Base-by-base conservation (phyloP, 1,140 invertebrate genomes). In the Drosophila parvula region DNA sequence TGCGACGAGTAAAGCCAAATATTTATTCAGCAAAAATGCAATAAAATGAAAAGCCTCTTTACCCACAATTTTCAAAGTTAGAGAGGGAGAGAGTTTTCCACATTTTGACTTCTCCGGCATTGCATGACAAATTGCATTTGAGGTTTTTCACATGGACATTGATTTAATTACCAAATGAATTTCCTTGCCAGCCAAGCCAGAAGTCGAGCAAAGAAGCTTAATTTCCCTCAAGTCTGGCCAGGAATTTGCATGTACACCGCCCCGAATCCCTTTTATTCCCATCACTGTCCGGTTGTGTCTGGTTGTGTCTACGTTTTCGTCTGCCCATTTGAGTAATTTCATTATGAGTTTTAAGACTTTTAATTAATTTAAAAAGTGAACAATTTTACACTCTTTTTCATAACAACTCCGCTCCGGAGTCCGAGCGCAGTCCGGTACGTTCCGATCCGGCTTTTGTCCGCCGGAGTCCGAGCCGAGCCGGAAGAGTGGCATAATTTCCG, bases 281-380 rank as follows among this genome's bases (percentile, higher is more conserved):
- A 38, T 36, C 30, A 30, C 30, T 22, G 34, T 27, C 16, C 27
- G 18, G 36, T 32, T 43, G 51, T 43, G 51, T 43, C 22, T 28
- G 22, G 32, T 28, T 38, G 36, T 65, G 36, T 65, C 45, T 47
- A 62, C n/a, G 22, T 38, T 55, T 10, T 27, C 34, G 48, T 78
- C 57, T 51, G 62, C 47, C 47, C 71, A 69, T 77, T 71, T 83
- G 76, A 67, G 74, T 85, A 86, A 85, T 85, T 85, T 86, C 81
- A 85, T 85, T 85, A 85, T 81, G 82, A 85, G 82, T 85, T 85
- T 85, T 81, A 86, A 81, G 82, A 85, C 82, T 86, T 85, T 85
- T 85, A 85, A 85, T 85, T 85, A 85, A 85, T 85, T 86, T 75
- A 53, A 75, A 83, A 85, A 85, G 82, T 85, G 82, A 84, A 86